Conservation (phyloP, 2,888 invertebrate genomes). For the Tiphia femorata region DNA sequence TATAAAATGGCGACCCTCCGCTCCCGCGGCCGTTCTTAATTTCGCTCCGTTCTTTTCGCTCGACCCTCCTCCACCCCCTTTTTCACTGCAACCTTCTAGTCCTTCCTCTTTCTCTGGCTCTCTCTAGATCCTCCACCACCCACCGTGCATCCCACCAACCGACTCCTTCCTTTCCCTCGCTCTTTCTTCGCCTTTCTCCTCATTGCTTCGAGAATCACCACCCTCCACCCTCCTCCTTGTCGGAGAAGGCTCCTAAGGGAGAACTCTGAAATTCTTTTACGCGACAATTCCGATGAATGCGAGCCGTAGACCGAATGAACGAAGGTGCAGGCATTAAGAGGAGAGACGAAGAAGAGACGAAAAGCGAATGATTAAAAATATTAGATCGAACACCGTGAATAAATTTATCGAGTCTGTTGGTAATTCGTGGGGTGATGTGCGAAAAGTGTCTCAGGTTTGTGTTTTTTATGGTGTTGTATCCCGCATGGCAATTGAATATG, state of each 20-base stretch:
- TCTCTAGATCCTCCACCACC: slow-evolving; percentile 18
- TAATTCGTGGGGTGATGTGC: too few species aligned
- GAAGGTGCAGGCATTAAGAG: too few species aligned
- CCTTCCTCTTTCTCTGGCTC: too few species aligned
- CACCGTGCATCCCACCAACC: slow-evolving; percentile 27
- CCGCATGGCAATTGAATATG: too few species aligned
- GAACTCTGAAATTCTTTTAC: slow-evolving; percentile 37
- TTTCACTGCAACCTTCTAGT: too few species aligned
- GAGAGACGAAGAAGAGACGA: too few species aligned
- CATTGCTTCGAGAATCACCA: slow-evolving; percentile 39
- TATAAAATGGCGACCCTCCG: slow-evolving; percentile 57
- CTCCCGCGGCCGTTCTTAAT: slow-evolving; percentile 49
- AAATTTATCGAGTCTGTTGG: too few species aligned
- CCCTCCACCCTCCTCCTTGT: slow-evolving; percentile 24
- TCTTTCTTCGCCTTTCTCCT: slow-evolving; percentile 25
- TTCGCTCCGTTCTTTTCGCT: slow-evolving; percentile 47
- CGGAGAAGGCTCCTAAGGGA: slow-evolving; percentile 31
- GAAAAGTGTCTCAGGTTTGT: too few species aligned
- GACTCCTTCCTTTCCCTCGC: slow-evolving; percentile 23
- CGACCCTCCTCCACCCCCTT: slow-evolving; percentile 17
- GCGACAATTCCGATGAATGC: slow-evolving; percentile 37
- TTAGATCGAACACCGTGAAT: too few species aligned
- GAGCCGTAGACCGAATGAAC: too few species aligned
- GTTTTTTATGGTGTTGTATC: too few species aligned
- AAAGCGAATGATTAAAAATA: too few species aligned